Conservation (phyloP, 2,113 vertebrate species). For the Gracilinanus agilis region DNA sequence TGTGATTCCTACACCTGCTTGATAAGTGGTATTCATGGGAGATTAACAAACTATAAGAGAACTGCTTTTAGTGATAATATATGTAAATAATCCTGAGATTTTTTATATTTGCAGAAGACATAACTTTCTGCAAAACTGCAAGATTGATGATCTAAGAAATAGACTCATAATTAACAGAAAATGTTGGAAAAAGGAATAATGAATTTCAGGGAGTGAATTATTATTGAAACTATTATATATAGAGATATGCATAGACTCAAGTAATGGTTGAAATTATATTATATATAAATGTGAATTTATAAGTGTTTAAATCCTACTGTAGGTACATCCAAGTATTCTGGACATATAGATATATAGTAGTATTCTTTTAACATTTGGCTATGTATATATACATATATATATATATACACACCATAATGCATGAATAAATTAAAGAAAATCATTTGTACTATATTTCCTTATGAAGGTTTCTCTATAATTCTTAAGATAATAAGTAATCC, state of each 20-base stretch:
- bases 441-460: constrained; percentile 19
- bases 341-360: not conserved
- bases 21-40: not conserved
- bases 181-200: constrained; percentile 16
- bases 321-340: not conserved
- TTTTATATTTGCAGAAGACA: constrained; percentile 10
- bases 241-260: not conserved
- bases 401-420: too few species aligned
- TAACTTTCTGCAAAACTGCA: constrained; percentile 18
- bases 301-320: not conserved
- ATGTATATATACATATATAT: not conserved
- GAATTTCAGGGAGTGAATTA: not conserved
- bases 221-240: constrained; percentile 14
- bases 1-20: constrained; percentile 49
- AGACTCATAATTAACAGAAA: not conserved
- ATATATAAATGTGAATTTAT: not conserved
- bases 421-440: constrained; percentile 34
- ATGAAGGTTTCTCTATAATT: constrained; percentile 57
- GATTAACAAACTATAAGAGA: constrained; percentile 35
- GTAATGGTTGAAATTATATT: not conserved
- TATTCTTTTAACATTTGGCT: not conserved
- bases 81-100: constrained; percentile 32
- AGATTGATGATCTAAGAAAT: constrained; percentile 10
- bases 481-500: constrained; percentile 42
- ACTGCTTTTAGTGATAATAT: constrained; percentile 40